Percentiles rank a stretch among this genome's conserved stretches.
These are phyloP conservation scores for Microtus ochrogaster DNA, from an alignment of 2,113 vertebrate genomes.

Conservation along the genomic window DNA sequence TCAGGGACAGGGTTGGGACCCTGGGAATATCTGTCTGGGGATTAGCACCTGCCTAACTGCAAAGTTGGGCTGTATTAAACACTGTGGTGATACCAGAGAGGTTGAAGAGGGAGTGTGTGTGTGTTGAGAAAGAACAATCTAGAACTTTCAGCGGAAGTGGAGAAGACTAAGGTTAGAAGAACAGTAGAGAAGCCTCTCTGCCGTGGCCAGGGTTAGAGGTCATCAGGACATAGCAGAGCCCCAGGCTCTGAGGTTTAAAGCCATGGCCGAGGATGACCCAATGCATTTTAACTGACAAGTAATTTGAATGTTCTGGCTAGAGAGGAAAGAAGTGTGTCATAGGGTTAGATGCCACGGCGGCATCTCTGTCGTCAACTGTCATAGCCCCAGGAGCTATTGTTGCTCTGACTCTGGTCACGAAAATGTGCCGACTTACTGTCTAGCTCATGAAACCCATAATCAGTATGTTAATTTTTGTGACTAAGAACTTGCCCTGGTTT, in stretches of 20 bases:
- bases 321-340: background rate
- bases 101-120: background rate
- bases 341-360: background rate
- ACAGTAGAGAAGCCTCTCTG: background rate
- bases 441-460: conserved; percentile 4
- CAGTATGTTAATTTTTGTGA: background rate
- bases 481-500: background rate
- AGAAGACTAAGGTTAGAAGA: background rate
- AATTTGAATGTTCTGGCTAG: background rate
- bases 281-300: background rate
- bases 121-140: background rate
- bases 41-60: background rate
- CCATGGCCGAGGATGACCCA: background rate
- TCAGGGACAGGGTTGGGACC: conserved; percentile 48
- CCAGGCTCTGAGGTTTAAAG: background rate
- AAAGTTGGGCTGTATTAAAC: background rate
- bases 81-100: background rate
- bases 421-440: conserved; percentile 2
- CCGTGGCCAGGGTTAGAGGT: background rate
- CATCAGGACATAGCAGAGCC: background rate
- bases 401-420: background rate
- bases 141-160: background rate
- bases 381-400: background rate
- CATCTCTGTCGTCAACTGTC: background rate
- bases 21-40: conserved; percentile 56